Evolutionary conservation across 2,888 invertebrate genomes (phyloP), one percentile per base, ranked within the genome.

Genomic region (Euzetes globulus): DNA sequence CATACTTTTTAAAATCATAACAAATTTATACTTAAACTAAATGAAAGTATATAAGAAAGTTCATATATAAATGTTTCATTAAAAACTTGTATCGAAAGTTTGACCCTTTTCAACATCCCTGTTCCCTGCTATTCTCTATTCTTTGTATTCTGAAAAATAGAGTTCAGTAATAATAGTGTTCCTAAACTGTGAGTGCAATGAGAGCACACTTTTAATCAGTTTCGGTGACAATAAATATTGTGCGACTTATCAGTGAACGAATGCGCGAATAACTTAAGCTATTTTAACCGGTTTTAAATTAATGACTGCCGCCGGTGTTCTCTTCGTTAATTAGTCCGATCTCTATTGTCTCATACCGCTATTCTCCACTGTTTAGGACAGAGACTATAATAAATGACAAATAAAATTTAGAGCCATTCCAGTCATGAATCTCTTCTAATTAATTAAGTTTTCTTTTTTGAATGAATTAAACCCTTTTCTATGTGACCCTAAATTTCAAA

Each of bases 241-340:
- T 68, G 68, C 41, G 45, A 68, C 45, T 68, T 68, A 68, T 68
- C 68, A 45, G 68, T 37, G 41, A 68, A 68, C 68, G 11, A 37
- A 45, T 25, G 68, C 45, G 19, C 37, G 37, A 63, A 41, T 33
- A 63, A 33, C 33, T 33, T 60, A 68, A 68, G 37, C 68, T 22
- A 68, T 68, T 68, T 68, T 68, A 68, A 68, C 68, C 45, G 41
- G 68, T 19, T 68, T 68, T 13, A 45, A 68, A 68, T 68, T 68
- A 68, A 68, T 68, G 68, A 68, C 68, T 68, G 68, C 68, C 68
- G 68, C 68, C 68, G 68, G 68, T 68, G 68, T 68, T 37, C 45
- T 41, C 22, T 29, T n/a, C 60, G 68, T 68, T 68, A 68, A 68
- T 68, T 68, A 68, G 68, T 68, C 45, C 68, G 22, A 45, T 68